Conservation (phyloP, 1,140 invertebrate species). For the Trachymyrmex septentrionalis region DNA sequence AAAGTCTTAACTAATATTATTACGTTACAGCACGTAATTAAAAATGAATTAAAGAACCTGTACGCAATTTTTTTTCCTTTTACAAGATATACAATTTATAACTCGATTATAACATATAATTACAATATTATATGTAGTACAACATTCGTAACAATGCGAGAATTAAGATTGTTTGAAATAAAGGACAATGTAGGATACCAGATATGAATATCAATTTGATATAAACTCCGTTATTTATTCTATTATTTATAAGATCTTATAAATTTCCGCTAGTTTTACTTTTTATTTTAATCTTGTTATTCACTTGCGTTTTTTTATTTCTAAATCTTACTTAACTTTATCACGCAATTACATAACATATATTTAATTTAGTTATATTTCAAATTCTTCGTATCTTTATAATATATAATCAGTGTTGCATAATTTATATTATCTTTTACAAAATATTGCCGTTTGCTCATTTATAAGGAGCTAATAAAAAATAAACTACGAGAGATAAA, state of each 20-base stretch:
- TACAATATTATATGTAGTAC: neutral
- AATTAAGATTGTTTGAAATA: conserved; percentile 3
- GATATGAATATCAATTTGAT: conserved; percentile 5
- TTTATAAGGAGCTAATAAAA: neutral
- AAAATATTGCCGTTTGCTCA: conserved; percentile 22
- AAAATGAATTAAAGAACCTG: neutral
- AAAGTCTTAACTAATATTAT: neutral
- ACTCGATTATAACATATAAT: neutral
- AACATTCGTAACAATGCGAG: neutral
- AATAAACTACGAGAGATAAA: conserved; percentile 22
- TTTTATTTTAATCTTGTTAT: conserved; percentile 35
- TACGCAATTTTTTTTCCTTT: neutral
- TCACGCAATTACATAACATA: conserved; percentile 33
- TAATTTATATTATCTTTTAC: conserved; percentile 33
- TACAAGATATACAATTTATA: neutral
- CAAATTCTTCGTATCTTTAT: conserved; percentile 28
- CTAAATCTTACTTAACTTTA: conserved; percentile 39
- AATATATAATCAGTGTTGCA: conserved; percentile 15
- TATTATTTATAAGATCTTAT: conserved; percentile 30
- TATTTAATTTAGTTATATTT: conserved; percentile 34
- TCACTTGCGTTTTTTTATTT: neutral
- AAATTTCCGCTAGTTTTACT: conserved; percentile 39
- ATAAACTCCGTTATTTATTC: conserved; percentile 4
- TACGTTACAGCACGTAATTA: neutral
- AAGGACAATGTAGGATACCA: neutral